phyloP scores from a whole-genome alignment of 2,888 invertebrate species.

The Scaptodrosophila latifasciaeformis region DNA sequence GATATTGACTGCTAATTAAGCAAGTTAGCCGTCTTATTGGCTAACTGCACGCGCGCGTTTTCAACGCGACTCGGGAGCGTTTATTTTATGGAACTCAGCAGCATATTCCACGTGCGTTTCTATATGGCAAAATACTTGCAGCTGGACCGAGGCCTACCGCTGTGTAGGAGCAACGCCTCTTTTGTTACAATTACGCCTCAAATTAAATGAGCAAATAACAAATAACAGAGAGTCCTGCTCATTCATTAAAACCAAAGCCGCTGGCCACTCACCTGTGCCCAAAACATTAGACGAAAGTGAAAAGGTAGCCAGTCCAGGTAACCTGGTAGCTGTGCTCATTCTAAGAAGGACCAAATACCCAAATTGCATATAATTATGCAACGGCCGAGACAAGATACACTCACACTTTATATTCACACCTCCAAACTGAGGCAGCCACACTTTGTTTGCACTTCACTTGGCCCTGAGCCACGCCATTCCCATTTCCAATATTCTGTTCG shows the following conservation, averaged over 20 bases:
- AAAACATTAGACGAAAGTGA: slow-evolving; percentile 1
- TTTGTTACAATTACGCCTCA: no score
- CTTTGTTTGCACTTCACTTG: no score
- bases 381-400: slow-evolving; percentile 18
- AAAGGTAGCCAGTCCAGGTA: slow-evolving; percentile 49
- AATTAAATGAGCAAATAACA: no score
- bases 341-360: slow-evolving; percentile 39
- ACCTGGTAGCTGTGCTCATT: slow-evolving; percentile 43
- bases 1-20: slow-evolving; percentile 71
- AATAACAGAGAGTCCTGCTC: slow-evolving; percentile 13
- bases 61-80: background rate
- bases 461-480: no score
- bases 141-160: slow-evolving; percentile 19
- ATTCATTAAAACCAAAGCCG: slow-evolving; percentile 25
- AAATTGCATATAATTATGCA: slow-evolving; percentile 67
- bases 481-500: no score
- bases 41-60: slow-evolving; percentile 33
- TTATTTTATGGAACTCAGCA: no score
- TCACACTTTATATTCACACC: slow-evolving; percentile 43
- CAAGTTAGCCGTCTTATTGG: slow-evolving; percentile 53
- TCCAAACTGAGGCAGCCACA: background rate
- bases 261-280: background rate
- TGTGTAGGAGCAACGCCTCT: slow-evolving; percentile 10
- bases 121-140: background rate
- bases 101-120: no score